Percentiles rank a stretch among this genome's conserved stretches.
Conservation (phyloP, 2,113 vertebrate genomes). For the Piaya cayana region DNA sequence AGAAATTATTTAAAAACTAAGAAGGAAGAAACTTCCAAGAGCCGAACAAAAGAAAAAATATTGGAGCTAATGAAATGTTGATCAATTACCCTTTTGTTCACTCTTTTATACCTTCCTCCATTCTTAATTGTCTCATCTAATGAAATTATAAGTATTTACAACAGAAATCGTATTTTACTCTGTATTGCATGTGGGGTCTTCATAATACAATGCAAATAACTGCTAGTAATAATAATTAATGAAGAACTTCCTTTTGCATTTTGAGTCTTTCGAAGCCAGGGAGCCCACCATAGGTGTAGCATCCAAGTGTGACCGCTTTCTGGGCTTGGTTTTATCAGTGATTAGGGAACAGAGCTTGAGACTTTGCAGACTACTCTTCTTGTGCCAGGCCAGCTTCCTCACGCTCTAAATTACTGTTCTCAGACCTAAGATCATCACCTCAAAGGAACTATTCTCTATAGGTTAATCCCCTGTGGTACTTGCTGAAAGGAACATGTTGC, state of each 20-base stretch:
- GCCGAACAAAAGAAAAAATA: conserved; percentile 31
- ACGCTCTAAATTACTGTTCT: neutral
- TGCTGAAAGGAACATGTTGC: fast-evolving
- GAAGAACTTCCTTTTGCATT: neutral
- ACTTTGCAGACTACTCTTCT: neutral
- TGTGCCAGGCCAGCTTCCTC: neutral
- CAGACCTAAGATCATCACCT: neutral
- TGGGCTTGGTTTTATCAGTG: neutral
- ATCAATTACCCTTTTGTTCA: conserved; percentile 35
- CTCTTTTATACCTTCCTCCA: neutral
- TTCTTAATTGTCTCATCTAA: conserved; percentile 29
- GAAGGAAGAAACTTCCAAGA: neutral
- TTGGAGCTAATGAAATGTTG: neutral
- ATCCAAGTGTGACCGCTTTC: neutral
- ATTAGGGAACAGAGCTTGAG: fast-evolving
- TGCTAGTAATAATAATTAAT: neutral
- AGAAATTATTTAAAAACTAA: conserved; percentile 26
- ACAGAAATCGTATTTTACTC: neutral
- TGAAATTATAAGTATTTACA: conserved; percentile 31
- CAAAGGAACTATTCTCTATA: neutral
- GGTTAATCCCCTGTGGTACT: neutral
- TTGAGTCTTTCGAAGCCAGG: neutral
- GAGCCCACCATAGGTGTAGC: neutral
- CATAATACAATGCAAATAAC: conserved; percentile 8
- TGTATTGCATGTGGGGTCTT: neutral